Percentiles rank a stretch among this genome's conserved stretches.
These are phyloP conservation scores for Agrotis puta DNA, from an alignment of 2,888 invertebrate genomes.

Conservation along the genomic window DNA sequence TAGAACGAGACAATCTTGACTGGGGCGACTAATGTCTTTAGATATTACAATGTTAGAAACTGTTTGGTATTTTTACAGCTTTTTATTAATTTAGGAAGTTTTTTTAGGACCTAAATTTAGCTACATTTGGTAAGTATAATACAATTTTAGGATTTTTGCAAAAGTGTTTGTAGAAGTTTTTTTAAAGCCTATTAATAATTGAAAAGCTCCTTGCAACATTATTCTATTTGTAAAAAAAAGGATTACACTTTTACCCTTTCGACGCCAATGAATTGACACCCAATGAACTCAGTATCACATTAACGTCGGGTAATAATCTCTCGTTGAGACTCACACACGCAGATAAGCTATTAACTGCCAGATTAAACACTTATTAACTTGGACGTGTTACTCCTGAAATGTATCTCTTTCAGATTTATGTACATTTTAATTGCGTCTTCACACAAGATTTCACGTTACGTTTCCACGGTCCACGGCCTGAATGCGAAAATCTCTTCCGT, in stretches of 20 bases:
- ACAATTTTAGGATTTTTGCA: too few relatives aligned
- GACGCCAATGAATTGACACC: conserved; percentile 5
- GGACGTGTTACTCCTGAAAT: conserved; percentile 74
- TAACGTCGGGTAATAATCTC: conserved; percentile 25
- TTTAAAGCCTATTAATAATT: background rate
- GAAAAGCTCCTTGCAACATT: background rate
- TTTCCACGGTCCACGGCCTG: conserved; percentile 76
- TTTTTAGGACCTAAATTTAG: too few relatives aligned
- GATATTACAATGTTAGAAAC: background rate
- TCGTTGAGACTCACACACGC: conserved; percentile 38
- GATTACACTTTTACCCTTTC: background rate
- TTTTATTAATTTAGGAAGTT: too few relatives aligned
- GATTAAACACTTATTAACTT: conserved; percentile 81
- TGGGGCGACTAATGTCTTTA: conserved; percentile 31
- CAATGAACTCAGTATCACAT: conserved; percentile 25
- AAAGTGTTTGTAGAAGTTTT: too few relatives aligned
- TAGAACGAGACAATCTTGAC: conserved; percentile 13
- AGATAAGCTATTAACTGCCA: conserved; percentile 72
- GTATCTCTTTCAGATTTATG: conserved; percentile 84
- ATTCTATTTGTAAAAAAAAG: background rate
- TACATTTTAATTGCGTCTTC: conserved; percentile 89
- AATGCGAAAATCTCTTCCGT: conserved; percentile 83
- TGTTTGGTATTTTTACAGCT: too few relatives aligned
- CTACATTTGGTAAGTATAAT: too few relatives aligned
- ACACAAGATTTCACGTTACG: conserved; percentile 84